Evolutionary conservation across 2,797 vertebrate genomes (phyloP).

Genomic region (Harpagifer antarcticus): DNA sequence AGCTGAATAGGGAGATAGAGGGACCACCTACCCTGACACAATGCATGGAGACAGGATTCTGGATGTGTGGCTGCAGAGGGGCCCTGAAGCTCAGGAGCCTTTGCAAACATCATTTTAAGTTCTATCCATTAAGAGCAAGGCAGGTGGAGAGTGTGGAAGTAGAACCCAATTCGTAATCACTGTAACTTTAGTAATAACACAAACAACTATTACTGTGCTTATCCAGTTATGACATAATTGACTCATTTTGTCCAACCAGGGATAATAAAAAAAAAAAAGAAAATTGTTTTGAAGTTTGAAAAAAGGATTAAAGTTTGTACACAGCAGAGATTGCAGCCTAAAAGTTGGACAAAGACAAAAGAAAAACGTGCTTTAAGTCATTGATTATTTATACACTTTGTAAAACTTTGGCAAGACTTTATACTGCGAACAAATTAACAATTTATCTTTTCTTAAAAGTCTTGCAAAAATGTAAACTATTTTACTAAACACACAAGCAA

Average conservation of each 20-base stretch:
- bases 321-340: not conserved
- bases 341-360: not conserved
- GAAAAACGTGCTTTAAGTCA: not conserved
- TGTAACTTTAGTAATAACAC: not conserved
- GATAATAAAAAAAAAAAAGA: not conserved
- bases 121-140: slow-evolving; percentile 14
- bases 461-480: not conserved
- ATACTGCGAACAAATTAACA: not conserved
- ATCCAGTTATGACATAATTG: not conserved
- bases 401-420: not conserved
- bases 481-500: not conserved
- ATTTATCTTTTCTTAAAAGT: not conserved
- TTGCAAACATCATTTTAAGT: slow-evolving; percentile 34
- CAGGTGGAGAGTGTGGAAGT: not conserved
- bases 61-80: slow-evolving; percentile 44
- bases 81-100: slow-evolving; percentile 40
- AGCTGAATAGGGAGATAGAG: slow-evolving; percentile 52
- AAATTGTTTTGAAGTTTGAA: not conserved
- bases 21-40: slow-evolving; percentile 74
- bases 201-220: too few relatives aligned
- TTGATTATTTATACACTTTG: not conserved
- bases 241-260: not conserved
- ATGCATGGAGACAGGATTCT: slow-evolving; percentile 61
- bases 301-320: not conserved
- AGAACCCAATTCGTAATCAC: not conserved